These are phyloP conservation scores for Pogonognathellus flavescens DNA, from an alignment of 1,140 invertebrate genomes.

Conservation along the genomic window DNA sequence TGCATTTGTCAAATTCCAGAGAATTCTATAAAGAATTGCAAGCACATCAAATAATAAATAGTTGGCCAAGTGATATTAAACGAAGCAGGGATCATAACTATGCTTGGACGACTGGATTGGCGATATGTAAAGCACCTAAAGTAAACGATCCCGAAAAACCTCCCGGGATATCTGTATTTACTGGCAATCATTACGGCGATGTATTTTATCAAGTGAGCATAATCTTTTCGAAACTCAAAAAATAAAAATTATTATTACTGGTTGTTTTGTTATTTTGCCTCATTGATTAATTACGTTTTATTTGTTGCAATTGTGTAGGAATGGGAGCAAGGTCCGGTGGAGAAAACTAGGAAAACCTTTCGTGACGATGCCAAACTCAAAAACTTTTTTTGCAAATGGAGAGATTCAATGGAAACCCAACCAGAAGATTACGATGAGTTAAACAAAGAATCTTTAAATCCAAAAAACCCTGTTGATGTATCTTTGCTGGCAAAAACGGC, in stretches of 20 bases:
- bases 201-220: conserved; percentile 62
- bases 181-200: conserved; percentile 58
- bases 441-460: background rate
- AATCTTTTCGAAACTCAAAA: too few relatives aligned
- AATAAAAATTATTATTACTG: too few relatives aligned
- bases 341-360: background rate
- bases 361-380: conserved; percentile 20
- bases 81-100: conserved; percentile 50
- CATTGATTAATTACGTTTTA: background rate
- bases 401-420: conserved; percentile 34
- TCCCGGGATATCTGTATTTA: conserved; percentile 48
- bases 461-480: background rate
- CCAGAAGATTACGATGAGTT: background rate
- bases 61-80: conserved; percentile 41
- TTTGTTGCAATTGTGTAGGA: conserved; percentile 46
- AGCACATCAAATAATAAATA: background rate
- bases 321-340: conserved; percentile 55
- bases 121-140: background rate
- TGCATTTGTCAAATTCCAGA: conserved; percentile 62
- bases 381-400: conserved; percentile 49
- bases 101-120: conserved; percentile 64
- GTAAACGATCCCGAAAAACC: conserved; percentile 27
- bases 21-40: conserved; percentile 47
- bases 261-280: background rate
- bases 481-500: conserved; percentile 45